Evolutionary conservation across 2,797 vertebrate species (phyloP).

Genomic region (Girardinus metallicus): DNA sequence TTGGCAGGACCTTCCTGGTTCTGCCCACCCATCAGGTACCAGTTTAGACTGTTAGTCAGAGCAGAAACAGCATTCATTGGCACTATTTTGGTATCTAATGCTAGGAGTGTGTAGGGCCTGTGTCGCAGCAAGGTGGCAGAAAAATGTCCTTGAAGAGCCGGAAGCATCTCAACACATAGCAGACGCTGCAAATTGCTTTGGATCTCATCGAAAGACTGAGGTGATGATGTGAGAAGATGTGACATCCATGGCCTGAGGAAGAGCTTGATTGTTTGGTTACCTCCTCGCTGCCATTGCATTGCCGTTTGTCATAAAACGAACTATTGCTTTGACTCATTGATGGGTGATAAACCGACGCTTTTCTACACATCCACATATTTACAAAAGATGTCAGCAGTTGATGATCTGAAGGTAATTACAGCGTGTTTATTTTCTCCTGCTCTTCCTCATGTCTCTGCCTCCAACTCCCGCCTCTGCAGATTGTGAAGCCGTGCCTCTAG

Average conservation of each 20-base stretch:
- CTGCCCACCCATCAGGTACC: constrained; percentile 66
- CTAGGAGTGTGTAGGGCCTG: constrained; percentile 45
- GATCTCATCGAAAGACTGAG: constrained; percentile 38
- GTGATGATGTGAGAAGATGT: constrained; percentile 42
- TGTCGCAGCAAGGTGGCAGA: constrained; percentile 42
- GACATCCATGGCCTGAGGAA: constrained; percentile 41
- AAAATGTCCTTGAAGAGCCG: constrained; percentile 42
- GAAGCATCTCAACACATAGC: constrained; percentile 9
- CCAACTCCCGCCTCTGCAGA: constrained; percentile 78
- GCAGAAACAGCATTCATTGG: constrained; percentile 47
- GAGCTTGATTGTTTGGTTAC: constrained; percentile 52
- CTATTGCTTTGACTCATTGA: constrained; percentile 21
- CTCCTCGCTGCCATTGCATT: constrained; percentile 20
- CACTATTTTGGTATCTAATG: constrained; percentile 57
- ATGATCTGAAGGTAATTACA: constrained; percentile 78
- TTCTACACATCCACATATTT: constrained; percentile 48
- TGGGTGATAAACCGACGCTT: constrained; percentile 17
- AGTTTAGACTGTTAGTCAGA: constrained; percentile 67
- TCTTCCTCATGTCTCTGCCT: constrained; percentile 55
- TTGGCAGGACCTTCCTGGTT: constrained; percentile 47
- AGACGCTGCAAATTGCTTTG: constrained; percentile 34
- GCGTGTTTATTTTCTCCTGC: constrained; percentile 85
- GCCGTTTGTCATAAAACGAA: constrained; percentile 18
- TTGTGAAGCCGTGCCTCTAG: constrained; percentile 89
- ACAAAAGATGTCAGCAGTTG: constrained; percentile 64